Evolutionary conservation across 2,113 vertebrate species (phyloP).

Genomic region (Amphiprion percula): DNA sequence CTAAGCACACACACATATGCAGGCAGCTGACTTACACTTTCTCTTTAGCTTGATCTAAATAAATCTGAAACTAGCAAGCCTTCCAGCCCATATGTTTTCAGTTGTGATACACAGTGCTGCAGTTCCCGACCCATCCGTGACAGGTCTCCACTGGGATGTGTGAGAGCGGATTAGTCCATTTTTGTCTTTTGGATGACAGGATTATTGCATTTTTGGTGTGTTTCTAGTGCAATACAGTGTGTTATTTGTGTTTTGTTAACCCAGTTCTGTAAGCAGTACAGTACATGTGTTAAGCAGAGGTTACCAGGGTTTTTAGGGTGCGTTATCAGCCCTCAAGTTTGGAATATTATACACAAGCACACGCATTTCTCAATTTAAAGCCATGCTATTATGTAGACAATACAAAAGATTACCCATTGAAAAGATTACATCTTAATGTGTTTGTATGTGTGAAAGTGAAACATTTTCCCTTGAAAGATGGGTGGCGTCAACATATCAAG

Average conservation of each 20-base stretch:
- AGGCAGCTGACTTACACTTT: constrained; percentile 40
- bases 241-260: constrained; percentile 54
- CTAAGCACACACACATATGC: not conserved
- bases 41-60: constrained; percentile 40
- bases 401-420: not conserved
- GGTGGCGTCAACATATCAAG: constrained; percentile 47
- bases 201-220: constrained; percentile 45
- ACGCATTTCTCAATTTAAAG: constrained; percentile 8
- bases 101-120: not conserved
- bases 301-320: not conserved
- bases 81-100: constrained; percentile 29
- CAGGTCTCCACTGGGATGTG: constrained; percentile 16
- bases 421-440: not conserved
- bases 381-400: not conserved
- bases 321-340: not conserved
- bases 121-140: constrained; percentile 27
- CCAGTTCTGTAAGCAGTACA: constrained; percentile 32
- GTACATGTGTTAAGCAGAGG: constrained; percentile 16
- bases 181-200: constrained; percentile 46
- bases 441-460: constrained; percentile 21
- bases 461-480: constrained; percentile 22
- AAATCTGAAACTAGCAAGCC: constrained; percentile 30
- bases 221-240: constrained; percentile 12
- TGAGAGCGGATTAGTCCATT: constrained; percentile 45
- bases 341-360: not conserved